Evolutionary conservation across 2,797 vertebrate species (phyloP), one percentile per base, ranked within the genome.

Genomic region (Babyrousa celebensis): DNA sequence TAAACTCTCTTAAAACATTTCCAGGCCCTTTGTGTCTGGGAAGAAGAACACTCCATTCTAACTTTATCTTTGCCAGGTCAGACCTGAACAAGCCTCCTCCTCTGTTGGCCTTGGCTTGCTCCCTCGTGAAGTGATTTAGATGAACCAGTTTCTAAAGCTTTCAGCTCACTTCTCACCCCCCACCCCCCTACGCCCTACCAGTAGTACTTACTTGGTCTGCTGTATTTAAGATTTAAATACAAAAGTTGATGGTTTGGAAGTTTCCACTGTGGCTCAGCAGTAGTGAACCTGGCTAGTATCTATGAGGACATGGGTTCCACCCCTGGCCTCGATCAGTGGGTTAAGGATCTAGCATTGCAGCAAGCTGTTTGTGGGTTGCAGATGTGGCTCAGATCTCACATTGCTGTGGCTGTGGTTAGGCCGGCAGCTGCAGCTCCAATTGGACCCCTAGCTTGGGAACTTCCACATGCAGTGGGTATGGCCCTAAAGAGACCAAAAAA

Each of bases 151-250:
- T 60, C 63, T 27, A 23, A 48, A 74, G 32, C 52, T 60, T 65
- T 60, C 0, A 5, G 11, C n/a, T n/a, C 72, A 2, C 8, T 21
- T 3, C 40, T 4, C 27, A 4, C 27, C 0, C 5, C 29, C 11
- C 17, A 4, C 20, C 16, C n/a, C 36, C 3, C 36, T 36, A 36
- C 36, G 3, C 36, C 21, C n/a, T 0, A 5, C 43, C 52, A 2
- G 0, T 6, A 5, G 5, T 27, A 5, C 85, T 36, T 43, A 20
- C 43, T 92, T 93, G 63, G 12, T 87, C 84, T 85, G 0, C 52
- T 29, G 1, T 67, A 87, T 68, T 74, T 62, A 89, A 68, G 63
- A 89, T n/a, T 79, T 74, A 15, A 18, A 32, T 75, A 32, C 65
- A 54, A 63, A 94, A 48, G 6, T 7, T 48, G 43, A 48, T 48